A percentile compares a stretch with the other conserved stretches of the same genome.
Evolutionary conservation across 2,888 invertebrate genomes (phyloP).

Genomic region (Epirrita christyi): DNA sequence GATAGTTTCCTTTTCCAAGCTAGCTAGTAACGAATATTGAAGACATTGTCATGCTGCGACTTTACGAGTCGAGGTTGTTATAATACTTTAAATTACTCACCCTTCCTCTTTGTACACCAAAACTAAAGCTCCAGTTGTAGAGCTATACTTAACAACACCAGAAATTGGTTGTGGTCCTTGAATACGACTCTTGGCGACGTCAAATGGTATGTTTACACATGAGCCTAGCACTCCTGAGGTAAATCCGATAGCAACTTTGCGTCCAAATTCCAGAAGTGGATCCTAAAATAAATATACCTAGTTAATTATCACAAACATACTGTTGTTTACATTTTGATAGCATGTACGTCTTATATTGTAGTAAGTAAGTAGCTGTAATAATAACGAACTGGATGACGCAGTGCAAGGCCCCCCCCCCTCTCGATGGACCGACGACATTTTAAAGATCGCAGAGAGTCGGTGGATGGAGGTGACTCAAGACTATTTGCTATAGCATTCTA

Average conservation of each 20-base stretch:
- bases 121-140: constrained; percentile 89
- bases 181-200: constrained; percentile 97
- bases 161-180: constrained; percentile 94
- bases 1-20: no score
- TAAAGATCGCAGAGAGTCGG: no score
- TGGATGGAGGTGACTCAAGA: no score
- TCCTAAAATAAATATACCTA: constrained; percentile 84
- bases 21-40: no score
- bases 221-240: constrained; percentile 94
- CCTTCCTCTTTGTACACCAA: constrained; percentile 95
- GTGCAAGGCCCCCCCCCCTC: no score
- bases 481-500: no score
- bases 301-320: constrained; percentile 5
- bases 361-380: background rate
- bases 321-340: constrained; percentile 1
- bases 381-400: no score
- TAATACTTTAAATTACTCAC: constrained; percentile 71
- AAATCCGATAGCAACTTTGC: constrained; percentile 93
- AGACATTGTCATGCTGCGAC: no score
- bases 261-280: constrained; percentile 87
- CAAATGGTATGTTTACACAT: constrained; percentile 96
- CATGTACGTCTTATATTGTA: background rate
- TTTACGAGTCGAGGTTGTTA: background rate
- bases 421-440: no score
- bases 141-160: constrained; percentile 90